These are phyloP conservation scores for Xerus rutilus DNA, from an alignment of 2,797 vertebrate species.

Conservation along the genomic window DNA sequence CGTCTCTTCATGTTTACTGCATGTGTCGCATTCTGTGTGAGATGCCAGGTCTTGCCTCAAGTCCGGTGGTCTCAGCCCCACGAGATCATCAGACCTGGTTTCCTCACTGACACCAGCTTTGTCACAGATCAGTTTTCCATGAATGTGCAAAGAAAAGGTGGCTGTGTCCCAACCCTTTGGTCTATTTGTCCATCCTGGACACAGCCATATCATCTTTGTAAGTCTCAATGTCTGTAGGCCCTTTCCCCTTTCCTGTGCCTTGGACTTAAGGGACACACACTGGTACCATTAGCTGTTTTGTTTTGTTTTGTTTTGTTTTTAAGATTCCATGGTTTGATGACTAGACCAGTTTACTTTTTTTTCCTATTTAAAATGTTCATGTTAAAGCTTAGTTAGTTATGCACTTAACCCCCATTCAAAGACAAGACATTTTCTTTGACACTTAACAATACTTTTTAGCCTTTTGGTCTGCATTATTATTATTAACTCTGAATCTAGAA, in stretches of 20 bases:
- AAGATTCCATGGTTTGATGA: not conserved
- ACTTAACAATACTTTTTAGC: conserved; percentile 11
- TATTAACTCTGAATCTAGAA: not conserved
- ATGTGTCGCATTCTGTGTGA: not conserved
- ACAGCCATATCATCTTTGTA: not conserved
- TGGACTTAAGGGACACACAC: not conserved
- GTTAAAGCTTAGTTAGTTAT: conserved; percentile 41
- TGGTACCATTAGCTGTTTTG: not conserved
- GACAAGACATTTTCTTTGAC: conserved; percentile 52
- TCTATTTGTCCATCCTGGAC: not conserved
- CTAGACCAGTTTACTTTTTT: not conserved
- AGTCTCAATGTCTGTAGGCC: not conserved
- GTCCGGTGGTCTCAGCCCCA: not conserved
- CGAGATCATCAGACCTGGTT: not conserved
- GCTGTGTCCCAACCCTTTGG: not conserved
- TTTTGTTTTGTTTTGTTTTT: not conserved
- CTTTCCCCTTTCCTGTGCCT: not conserved
- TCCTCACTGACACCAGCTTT: not conserved
- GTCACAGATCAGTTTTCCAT: not conserved
- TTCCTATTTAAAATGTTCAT: not conserved
- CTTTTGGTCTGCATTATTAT: not conserved
- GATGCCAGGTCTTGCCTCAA: not conserved
- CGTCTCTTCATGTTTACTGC: not conserved
- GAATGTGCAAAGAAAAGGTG: not conserved
- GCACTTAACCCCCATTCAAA: not conserved